phyloP scores from a whole-genome alignment of 2,888 invertebrate genomes.

The Phengaris arion region DNA sequence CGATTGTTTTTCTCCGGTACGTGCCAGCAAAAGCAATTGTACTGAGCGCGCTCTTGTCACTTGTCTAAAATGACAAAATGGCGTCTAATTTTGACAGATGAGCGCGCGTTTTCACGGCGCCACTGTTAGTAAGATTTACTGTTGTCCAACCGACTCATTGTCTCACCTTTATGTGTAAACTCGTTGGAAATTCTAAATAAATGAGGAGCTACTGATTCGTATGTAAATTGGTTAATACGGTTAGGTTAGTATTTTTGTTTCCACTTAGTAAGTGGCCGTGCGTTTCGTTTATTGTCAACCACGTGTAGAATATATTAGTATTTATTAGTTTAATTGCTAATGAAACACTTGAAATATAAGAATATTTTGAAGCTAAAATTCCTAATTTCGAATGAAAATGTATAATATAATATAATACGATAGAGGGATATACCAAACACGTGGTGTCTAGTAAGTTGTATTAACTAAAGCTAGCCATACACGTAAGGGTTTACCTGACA shows the following conservation, averaged over 20 bases:
- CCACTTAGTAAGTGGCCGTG: conserved; percentile 55
- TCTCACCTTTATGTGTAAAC: conserved; percentile 60
- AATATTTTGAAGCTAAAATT: not conserved
- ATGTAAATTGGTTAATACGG: conserved; percentile 74
- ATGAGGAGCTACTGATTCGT: conserved; percentile 75
- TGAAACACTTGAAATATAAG: not conserved
- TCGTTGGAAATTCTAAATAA: conserved; percentile 71
- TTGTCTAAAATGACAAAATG: conserved; percentile 50
- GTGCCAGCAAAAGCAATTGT: conserved; percentile 27
- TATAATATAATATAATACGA: no score
- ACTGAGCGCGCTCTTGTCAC: conserved; percentile 25
- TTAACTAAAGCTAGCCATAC: no score
- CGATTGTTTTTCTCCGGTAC: conserved; percentile 26
- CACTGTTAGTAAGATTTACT: conserved; percentile 71
- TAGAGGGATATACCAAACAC: no score
- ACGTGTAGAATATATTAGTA: conserved; percentile 20
- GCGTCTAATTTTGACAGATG: conserved; percentile 70
- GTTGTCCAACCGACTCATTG: conserved; percentile 75
- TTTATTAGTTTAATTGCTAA: not conserved
- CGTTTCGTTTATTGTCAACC: conserved; percentile 36
- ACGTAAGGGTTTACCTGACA: no score
- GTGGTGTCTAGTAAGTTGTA: no score
- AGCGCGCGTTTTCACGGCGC: conserved; percentile 59
- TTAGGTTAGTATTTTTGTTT: conserved; percentile 66
- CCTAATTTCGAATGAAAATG: not conserved